Conservation (phyloP, 2,888 invertebrate species). For the Agrotis puta region DNA sequence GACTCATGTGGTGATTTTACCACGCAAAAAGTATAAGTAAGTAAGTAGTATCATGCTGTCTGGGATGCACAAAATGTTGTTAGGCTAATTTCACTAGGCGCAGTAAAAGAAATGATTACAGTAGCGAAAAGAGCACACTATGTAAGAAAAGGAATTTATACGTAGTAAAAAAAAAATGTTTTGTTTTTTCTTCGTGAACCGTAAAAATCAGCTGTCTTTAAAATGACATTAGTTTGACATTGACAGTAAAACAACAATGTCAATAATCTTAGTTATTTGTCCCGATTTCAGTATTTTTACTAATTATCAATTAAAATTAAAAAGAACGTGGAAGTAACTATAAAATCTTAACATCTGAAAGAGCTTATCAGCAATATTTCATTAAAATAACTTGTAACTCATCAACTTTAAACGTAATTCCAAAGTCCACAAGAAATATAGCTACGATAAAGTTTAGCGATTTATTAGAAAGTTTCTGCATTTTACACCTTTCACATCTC, state of each 20-base stretch:
- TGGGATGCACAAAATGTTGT: background rate
- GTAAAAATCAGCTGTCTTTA: background rate
- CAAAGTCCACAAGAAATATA: constrained; percentile 34
- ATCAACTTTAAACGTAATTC: constrained; percentile 4
- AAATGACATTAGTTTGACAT: constrained; percentile 5
- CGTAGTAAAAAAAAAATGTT: too few species aligned
- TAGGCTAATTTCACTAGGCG: constrained; percentile 11
- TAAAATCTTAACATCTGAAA: background rate
- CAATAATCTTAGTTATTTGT: background rate
- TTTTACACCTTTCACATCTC: constrained; percentile 50
- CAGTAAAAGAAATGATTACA: too few species aligned
- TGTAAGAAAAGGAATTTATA: background rate
- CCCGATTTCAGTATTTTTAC: too few species aligned
- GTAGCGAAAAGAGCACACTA: too few species aligned
- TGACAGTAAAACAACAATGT: constrained; percentile 19
- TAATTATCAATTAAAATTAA: background rate
- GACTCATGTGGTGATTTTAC: too few species aligned
- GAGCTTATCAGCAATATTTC: background rate
- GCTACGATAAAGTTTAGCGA: constrained; percentile 24
- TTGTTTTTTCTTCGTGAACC: constrained; percentile 26
- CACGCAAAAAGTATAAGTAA: too few species aligned
- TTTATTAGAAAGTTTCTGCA: constrained; percentile 55
- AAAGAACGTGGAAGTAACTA: background rate
- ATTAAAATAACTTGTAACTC: background rate
- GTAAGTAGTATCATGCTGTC: background rate